phyloP scores from a whole-genome alignment of 2,797 vertebrate genomes.

The Lutjanus argentimaculatus region DNA sequence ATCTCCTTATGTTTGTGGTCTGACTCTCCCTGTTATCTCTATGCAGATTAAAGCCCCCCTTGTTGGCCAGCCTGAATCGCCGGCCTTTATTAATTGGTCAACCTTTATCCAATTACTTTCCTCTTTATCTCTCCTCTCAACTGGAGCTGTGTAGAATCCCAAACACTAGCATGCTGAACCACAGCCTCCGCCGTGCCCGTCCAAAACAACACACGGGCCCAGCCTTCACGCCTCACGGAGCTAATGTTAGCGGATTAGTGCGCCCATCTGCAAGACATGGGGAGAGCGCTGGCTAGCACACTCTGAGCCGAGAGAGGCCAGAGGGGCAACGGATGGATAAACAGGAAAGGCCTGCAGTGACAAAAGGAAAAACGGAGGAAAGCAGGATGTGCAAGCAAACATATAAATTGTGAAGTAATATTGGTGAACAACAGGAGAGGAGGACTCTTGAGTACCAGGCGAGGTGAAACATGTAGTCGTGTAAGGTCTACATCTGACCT shows the following conservation, averaged over 20 bases:
- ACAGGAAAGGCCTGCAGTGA: constrained; percentile 71
- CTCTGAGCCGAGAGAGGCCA: constrained; percentile 65
- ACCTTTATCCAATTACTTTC: constrained; percentile 79
- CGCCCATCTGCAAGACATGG: constrained; percentile 77
- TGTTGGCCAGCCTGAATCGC: constrained; percentile 59
- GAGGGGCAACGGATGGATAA: constrained; percentile 71
- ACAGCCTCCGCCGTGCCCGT: constrained; percentile 33
- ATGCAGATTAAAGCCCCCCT: constrained; percentile 64
- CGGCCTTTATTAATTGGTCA: constrained; percentile 80
- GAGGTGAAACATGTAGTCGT: background rate
- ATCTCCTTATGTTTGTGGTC: constrained; percentile 59
- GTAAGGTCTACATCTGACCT: background rate
- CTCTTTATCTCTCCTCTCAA: constrained; percentile 72
- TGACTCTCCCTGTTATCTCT: constrained; percentile 67
- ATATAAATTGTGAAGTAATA: constrained; percentile 15
- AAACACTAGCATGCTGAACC: constrained; percentile 56
- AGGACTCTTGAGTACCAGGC: background rate
- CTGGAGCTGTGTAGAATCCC: constrained; percentile 61
- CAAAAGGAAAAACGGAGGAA: constrained; percentile 36
- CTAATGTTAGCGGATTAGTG: constrained; percentile 77
- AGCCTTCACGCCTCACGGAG: constrained; percentile 73
- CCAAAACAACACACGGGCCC: constrained; percentile 60
- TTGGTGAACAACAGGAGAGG: constrained; percentile 4
- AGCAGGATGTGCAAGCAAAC: constrained; percentile 47
- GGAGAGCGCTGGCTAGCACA: constrained; percentile 68